Evolutionary conservation across 2,113 vertebrate genomes (phyloP).

Genomic region (Lophochroa leadbeateri): DNA sequence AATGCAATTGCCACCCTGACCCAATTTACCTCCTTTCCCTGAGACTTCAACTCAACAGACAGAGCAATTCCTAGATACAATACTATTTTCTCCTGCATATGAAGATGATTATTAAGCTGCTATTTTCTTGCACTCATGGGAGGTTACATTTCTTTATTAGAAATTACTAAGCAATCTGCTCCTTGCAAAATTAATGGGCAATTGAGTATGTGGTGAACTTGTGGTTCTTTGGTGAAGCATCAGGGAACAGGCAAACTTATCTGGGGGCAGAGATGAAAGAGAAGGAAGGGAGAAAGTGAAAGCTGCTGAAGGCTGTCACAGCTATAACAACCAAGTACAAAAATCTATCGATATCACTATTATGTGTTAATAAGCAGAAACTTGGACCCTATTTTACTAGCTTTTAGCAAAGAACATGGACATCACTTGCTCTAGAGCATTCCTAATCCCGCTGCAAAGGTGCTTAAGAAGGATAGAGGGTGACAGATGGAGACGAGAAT

Average conservation of each 20-base stretch:
- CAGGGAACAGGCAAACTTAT: not conserved
- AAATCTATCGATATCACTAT: not conserved
- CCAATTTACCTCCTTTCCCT: not conserved
- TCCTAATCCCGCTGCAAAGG: not conserved
- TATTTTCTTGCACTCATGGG: not conserved
- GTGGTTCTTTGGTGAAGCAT: not conserved
- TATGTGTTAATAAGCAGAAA: not conserved
- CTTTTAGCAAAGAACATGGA: not conserved
- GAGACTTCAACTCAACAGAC: not conserved
- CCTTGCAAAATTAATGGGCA: not conserved
- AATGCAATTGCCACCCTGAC: not conserved
- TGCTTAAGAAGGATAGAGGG: not conserved
- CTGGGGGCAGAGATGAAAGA: not conserved
- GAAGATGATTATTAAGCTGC: not conserved
- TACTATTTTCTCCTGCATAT: not conserved
- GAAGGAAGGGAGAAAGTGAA: not conserved
- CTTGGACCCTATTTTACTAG: not conserved
- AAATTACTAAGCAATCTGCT: not conserved
- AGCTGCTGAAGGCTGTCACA: not conserved
- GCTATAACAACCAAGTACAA: not conserved
- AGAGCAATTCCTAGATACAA: not conserved
- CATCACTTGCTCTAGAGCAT: not conserved
- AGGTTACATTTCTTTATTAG: not conserved
- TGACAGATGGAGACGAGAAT: not conserved
- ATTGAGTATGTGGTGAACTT: not conserved